These are phyloP conservation scores for Agrilus planipennis DNA, from an alignment of 1,140 invertebrate species.

Conservation along the genomic window DNA sequence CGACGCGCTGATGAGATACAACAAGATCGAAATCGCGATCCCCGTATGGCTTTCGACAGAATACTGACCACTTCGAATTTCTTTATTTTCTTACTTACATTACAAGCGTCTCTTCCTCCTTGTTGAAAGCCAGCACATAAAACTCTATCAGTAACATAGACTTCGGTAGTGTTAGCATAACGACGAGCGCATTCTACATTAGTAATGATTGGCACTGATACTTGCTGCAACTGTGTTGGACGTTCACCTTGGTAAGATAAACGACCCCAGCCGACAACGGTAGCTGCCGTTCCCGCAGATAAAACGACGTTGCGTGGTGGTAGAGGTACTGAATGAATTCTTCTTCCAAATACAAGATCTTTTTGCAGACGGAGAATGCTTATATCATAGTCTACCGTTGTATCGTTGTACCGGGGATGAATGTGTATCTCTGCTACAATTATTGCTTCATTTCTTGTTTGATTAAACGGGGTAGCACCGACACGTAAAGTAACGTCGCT, in stretches of 20 bases:
- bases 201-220: slow-evolving; percentile 33
- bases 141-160: slow-evolving; percentile 47
- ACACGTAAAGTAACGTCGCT: no score
- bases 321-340: slow-evolving; percentile 14
- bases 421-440: slow-evolving; percentile 32
- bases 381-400: slow-evolving; percentile 36
- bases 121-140: slow-evolving; percentile 56
- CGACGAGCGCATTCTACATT: slow-evolving; percentile 25
- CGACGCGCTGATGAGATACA: no score
- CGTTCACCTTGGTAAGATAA: slow-evolving; percentile 10
- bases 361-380: no score
- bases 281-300: slow-evolving; percentile 10
- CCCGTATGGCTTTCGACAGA: no score
- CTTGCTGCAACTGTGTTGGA: slow-evolving; percentile 35
- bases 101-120: slow-evolving; percentile 58
- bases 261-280: slow-evolving; percentile 30
- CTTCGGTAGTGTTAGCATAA: no score
- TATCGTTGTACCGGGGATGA: slow-evolving; percentile 36
- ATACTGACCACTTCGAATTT: no score
- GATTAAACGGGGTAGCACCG: no score
- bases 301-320: slow-evolving; percentile 8
- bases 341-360: no score
- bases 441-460: no score
- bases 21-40: no score
- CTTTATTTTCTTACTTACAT: no score